Evolutionary conservation across 2,888 invertebrate genomes (phyloP).

Genomic region (Noctua janthina): DNA sequence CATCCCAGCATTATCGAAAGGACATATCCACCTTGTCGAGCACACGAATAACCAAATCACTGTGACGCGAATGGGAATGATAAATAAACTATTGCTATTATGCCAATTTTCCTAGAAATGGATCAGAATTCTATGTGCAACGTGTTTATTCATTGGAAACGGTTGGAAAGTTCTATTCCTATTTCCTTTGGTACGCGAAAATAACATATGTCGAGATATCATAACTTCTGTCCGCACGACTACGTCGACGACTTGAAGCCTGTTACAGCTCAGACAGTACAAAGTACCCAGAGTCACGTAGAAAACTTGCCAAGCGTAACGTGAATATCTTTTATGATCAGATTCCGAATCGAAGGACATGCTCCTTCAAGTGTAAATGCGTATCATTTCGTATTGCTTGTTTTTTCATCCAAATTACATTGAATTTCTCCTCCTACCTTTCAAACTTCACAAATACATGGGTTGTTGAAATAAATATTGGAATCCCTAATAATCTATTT

Average conservation of each 20-base stretch:
- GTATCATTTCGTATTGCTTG: constrained; percentile 38
- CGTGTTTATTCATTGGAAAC: constrained; percentile 33
- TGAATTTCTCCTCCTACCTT: constrained; percentile 22
- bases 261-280: constrained; percentile 43
- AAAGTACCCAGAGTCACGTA: constrained; percentile 58
- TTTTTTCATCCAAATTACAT: constrained; percentile 47
- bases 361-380: constrained; percentile 55
- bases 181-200: constrained; percentile 41
- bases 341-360: constrained; percentile 58
- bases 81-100: constrained; percentile 34
- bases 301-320: constrained; percentile 63
- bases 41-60: constrained; percentile 46
- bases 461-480: constrained; percentile 6
- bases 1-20: constrained; percentile 60
- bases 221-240: constrained; percentile 48
- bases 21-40: constrained; percentile 54
- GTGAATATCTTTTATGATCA: constrained; percentile 60
- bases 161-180: constrained; percentile 30
- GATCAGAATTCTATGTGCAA: constrained; percentile 17
- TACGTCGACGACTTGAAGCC: constrained; percentile 22
- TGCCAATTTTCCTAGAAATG: constrained; percentile 48
- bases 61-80: constrained; percentile 53
- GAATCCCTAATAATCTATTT: constrained; percentile 8
- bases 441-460: constrained; percentile 16
- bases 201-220: constrained; percentile 33